Conservation (phyloP, 2,888 invertebrate genomes). For the Adela reaumurella region DNA sequence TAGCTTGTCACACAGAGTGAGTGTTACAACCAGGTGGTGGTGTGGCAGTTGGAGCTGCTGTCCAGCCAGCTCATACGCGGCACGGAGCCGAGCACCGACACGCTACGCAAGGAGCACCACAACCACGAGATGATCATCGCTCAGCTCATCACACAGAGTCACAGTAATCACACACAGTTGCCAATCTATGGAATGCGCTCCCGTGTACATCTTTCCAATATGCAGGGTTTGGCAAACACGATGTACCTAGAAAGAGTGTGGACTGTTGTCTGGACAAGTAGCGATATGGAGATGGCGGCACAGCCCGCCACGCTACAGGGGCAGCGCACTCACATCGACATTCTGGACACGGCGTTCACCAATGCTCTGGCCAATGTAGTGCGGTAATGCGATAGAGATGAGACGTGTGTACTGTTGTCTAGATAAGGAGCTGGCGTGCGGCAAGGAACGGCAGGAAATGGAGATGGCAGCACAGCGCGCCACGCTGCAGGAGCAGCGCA, state of each 20-base stretch:
- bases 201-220: too few species aligned
- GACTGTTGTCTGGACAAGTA: too few species aligned
- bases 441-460: conserved; percentile 89
- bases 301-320: conserved; percentile 87
- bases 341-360: conserved; percentile 85
- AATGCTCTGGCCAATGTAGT: conserved; percentile 89
- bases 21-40: conserved; percentile 17
- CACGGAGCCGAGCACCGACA: conserved; percentile 38
- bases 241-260: too few species aligned
- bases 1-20: conserved; percentile 85
- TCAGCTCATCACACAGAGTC: conserved; percentile 84
- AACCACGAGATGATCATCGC: conserved; percentile 79
- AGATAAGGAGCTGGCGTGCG: conserved; percentile 86
- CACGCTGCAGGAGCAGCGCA: conserved; percentile 86
- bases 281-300: conserved; percentile 85
- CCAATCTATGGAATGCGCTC: too few species aligned
- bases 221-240: too few species aligned
- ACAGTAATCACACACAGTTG: too few species aligned
- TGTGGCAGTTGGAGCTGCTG: conserved; percentile 51
- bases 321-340: conserved; percentile 88
- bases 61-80: conserved; percentile 54
- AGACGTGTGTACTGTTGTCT: too few species aligned
- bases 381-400: too few species aligned
- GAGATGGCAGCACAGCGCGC: conserved; percentile 86
- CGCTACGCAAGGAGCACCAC: conserved; percentile 64